phyloP scores from a whole-genome alignment of 2,797 vertebrate species.

The Schizopygopsis malacanthus region DNA sequence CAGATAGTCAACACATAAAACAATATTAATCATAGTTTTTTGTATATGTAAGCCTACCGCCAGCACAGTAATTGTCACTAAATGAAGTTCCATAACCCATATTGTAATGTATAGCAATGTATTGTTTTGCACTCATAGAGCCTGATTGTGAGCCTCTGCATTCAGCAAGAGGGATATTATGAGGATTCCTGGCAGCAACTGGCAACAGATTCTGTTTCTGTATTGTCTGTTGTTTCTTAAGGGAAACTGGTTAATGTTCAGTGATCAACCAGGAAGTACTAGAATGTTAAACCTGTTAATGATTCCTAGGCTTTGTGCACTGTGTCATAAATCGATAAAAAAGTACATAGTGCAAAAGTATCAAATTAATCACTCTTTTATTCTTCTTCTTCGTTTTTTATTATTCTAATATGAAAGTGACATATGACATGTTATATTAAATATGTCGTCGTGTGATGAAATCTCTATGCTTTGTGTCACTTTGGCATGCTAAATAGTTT shows the following conservation, averaged over 20 bases:
- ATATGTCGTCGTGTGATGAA: neutral
- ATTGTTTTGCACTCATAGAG: neutral
- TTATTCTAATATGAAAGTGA: too few relatives aligned
- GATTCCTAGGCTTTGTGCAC: constrained; percentile 48
- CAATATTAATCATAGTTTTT: too few relatives aligned
- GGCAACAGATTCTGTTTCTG: neutral
- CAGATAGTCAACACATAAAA: neutral
- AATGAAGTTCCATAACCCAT: neutral
- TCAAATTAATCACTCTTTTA: neutral
- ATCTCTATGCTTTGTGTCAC: neutral
- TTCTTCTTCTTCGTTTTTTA: neutral
- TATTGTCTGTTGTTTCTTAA: constrained; percentile 1
- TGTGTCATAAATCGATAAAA: constrained; percentile 19
- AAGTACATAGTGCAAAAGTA: neutral
- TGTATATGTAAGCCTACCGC: too few relatives aligned
- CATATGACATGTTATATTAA: too few relatives aligned
- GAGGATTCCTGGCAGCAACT: neutral
- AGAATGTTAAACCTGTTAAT: constrained; percentile 70
- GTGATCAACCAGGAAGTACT: constrained; percentile 61
- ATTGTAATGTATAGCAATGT: too few relatives aligned
- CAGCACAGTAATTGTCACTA: neutral
- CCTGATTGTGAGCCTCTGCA: neutral
- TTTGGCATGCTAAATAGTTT: neutral
- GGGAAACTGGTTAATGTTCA: constrained; percentile 68
- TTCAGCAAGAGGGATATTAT: neutral